Conservation (phyloP, 2,888 invertebrate genomes). For the Drosophila falleni region DNA sequence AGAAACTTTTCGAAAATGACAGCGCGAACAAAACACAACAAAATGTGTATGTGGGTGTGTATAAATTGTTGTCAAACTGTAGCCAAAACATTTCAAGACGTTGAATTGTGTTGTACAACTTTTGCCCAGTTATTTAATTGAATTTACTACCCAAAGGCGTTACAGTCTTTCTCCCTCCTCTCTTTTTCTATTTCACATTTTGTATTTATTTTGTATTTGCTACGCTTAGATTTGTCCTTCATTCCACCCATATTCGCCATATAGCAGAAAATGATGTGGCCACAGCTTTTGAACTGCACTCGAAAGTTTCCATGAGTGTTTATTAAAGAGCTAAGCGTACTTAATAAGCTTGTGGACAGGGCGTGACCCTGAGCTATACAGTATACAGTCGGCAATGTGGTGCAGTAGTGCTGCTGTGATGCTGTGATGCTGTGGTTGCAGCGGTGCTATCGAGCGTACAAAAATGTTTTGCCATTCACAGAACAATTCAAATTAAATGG, state of each 20-base stretch:
- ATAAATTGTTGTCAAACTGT: conserved; percentile 80
- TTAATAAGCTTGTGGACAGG: conserved; percentile 77
- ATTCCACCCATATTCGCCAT: conserved; percentile 14
- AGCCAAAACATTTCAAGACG: conserved; percentile 73
- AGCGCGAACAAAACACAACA: conserved; percentile 20
- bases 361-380: conserved; percentile 40
- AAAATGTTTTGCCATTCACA: conserved; percentile 66
- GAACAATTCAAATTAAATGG: conserved; percentile 81
- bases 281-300: conserved; percentile 49
- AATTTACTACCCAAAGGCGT: conserved; percentile 78
- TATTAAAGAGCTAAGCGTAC: conserved; percentile 77
- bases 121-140: conserved; percentile 77
- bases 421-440: not conserved
- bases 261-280: conserved; percentile 59
- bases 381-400: not conserved
- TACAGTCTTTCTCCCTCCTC: not conserved
- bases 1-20: conserved; percentile 57
- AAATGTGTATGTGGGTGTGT: conserved; percentile 6
- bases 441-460: conserved; percentile 27
- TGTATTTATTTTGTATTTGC: conserved; percentile 40
- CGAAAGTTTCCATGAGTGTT: conserved; percentile 75
- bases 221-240: conserved; percentile 65
- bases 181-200: conserved; percentile 22
- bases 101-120: conserved; percentile 69
- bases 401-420: not conserved